Evolutionary conservation across 2,888 invertebrate species (phyloP).

Genomic region (Anthrax anthrax): DNA sequence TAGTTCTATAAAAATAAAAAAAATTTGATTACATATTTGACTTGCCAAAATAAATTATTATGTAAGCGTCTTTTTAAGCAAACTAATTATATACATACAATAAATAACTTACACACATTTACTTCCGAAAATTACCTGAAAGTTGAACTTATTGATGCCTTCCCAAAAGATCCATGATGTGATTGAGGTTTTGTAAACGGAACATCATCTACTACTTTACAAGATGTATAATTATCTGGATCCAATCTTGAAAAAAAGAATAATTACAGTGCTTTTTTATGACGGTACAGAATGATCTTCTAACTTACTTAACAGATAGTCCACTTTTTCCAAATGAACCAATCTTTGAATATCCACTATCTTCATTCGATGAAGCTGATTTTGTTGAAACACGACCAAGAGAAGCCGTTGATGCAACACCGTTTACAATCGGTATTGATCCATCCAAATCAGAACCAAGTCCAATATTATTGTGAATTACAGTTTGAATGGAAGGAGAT

Average conservation of each 20-base stretch:
- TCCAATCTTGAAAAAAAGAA: constrained; percentile 22
- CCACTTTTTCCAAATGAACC: constrained; percentile 37
- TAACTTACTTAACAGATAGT: constrained; percentile 29
- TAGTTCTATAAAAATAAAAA: too few relatives aligned
- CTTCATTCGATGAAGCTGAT: constrained; percentile 34
- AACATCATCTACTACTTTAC: constrained; percentile 35
- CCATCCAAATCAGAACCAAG: background rate
- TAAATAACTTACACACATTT: too few relatives aligned
- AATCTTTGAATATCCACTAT: constrained; percentile 29
- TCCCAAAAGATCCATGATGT: constrained; percentile 34
- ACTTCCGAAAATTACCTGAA: constrained; percentile 23
- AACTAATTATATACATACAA: too few relatives aligned
- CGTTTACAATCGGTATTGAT: constrained; percentile 6
- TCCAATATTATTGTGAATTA: constrained; percentile 25
- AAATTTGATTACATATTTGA: too few relatives aligned
- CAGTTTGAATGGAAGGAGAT: constrained; percentile 31
- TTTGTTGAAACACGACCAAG: constrained; percentile 33
- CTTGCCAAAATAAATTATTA: too few relatives aligned
- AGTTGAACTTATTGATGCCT: constrained; percentile 34
- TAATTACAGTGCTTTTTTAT: background rate
- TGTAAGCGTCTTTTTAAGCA: too few relatives aligned
- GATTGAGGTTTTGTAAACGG: constrained; percentile 27
- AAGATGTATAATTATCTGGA: constrained; percentile 23
- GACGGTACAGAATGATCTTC: too few relatives aligned
- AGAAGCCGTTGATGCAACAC: constrained; percentile 15